Conservation (phyloP, 1,140 invertebrate genomes). For the Panagrolaimus sp. region DNA sequence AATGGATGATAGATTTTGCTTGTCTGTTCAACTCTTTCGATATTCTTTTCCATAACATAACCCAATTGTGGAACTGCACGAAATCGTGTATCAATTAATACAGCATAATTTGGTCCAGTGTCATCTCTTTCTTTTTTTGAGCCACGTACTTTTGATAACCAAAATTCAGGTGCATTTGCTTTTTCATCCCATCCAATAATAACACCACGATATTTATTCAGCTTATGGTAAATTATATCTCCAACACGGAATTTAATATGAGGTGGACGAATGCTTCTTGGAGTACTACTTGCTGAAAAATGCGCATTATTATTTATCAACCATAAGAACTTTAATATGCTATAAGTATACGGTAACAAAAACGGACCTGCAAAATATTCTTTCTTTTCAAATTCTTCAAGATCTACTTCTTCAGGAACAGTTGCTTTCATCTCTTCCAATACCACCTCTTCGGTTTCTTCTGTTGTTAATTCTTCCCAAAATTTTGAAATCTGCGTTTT, state of each 20-base stretch:
- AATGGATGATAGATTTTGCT: constrained; percentile 39
- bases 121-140: neutral
- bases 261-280: constrained; percentile 16
- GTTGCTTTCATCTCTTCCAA: neutral
- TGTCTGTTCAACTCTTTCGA: constrained; percentile 48
- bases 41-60: constrained; percentile 59
- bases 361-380: neutral
- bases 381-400: neutral
- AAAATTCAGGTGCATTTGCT: constrained; percentile 52
- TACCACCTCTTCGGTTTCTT: neutral
- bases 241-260: constrained; percentile 54
- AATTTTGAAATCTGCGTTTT: constrained; percentile 10
- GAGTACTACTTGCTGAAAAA: neutral
- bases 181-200: constrained; percentile 63
- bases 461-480: neutral
- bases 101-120: constrained; percentile 57
- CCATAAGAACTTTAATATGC: too few relatives aligned
- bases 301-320: too few relatives aligned
- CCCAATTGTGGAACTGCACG: constrained; percentile 52
- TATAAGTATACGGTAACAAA: too few relatives aligned
- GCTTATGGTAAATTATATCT: constrained; percentile 62
- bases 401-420: neutral
- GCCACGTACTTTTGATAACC: constrained; percentile 45
- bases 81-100: constrained; percentile 59
- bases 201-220: constrained; percentile 62